phyloP scores from a whole-genome alignment of 2,113 vertebrate species.

The Rallus limicola region DNA sequence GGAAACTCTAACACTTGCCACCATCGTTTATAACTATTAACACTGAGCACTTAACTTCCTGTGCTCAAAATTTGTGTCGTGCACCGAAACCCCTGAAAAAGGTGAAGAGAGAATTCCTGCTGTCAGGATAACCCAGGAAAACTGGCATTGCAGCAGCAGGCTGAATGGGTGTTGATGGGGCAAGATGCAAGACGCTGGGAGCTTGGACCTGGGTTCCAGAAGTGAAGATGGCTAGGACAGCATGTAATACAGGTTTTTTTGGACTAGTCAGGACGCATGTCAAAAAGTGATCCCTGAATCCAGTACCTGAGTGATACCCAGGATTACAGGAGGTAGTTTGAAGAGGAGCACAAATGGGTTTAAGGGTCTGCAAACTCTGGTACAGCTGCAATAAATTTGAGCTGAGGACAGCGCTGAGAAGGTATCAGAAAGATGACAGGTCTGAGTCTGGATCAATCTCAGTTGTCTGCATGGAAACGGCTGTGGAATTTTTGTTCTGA shows the following conservation, averaged over 20 bases:
- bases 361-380: not conserved
- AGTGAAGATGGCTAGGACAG: not conserved
- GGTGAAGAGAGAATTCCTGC: not conserved
- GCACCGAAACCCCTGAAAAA: not conserved
- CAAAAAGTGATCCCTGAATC: not conserved
- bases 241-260: not conserved
- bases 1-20: too few species aligned
- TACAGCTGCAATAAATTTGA: not conserved
- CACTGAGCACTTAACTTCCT: not conserved
- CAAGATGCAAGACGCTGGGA: not conserved
- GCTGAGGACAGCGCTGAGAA: not conserved
- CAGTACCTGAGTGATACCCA: rapidly evolving
- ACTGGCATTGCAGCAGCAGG: not conserved
- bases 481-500: not conserved
- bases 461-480: not conserved
- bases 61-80: not conserved
- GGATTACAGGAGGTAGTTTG: not conserved
- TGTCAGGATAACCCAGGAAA: not conserved
- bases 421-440: not conserved
- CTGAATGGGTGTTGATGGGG: rapidly evolving
- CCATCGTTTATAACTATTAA: not conserved
- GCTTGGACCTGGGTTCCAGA: not conserved
- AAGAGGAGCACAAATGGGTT: not conserved
- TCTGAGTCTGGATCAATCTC: not conserved
- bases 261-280: too few species aligned